Conservation (phyloP, 2,797 vertebrate species). For the Bovichtus variegatus region DNA sequence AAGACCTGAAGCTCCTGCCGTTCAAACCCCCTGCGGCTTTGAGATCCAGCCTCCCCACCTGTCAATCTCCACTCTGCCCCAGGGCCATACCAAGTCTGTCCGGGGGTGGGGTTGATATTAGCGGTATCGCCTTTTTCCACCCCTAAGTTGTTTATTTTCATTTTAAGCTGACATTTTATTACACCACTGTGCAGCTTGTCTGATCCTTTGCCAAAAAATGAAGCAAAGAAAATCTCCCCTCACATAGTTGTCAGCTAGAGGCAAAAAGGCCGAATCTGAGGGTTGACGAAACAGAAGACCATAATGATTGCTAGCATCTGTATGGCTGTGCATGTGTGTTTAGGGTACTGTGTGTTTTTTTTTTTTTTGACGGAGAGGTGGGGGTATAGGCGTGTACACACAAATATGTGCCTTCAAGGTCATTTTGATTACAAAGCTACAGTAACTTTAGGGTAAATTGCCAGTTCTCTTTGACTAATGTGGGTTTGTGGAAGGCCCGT, state of each 20-base stretch:
- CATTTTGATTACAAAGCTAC: slow-evolving; percentile 58
- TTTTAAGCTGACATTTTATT: slow-evolving; percentile 85
- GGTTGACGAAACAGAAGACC: slow-evolving; percentile 65
- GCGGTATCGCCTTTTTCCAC: slow-evolving; percentile 76
- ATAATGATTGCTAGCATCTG: slow-evolving; percentile 67
- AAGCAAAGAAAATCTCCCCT: slow-evolving; percentile 47
- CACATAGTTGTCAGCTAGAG: slow-evolving; percentile 73
- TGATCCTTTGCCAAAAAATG: slow-evolving; percentile 79
- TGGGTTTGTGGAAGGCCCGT: slow-evolving; percentile 35
- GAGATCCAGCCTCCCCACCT: slow-evolving; percentile 79
- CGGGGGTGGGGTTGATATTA: slow-evolving; percentile 79
- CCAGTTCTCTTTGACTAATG: slow-evolving; percentile 44
- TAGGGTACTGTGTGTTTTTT: slow-evolving; percentile 7
- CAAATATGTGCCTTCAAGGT: slow-evolving; percentile 45
- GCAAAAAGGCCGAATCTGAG: slow-evolving; percentile 63
- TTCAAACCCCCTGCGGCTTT: slow-evolving; percentile 79
- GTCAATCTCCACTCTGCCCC: slow-evolving; percentile 83
- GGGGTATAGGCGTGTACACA: slow-evolving; percentile 37
- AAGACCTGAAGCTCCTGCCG: slow-evolving; percentile 80
- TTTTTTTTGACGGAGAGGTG: slow-evolving; percentile 16
- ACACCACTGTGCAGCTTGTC: slow-evolving; percentile 71
- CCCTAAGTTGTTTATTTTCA: slow-evolving; percentile 85
- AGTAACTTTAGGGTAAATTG: slow-evolving; percentile 47
- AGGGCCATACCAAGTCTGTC: slow-evolving; percentile 79
- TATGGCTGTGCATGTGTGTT: slow-evolving; percentile 30